Percentiles rank a stretch among this genome's conserved stretches.
These are phyloP conservation scores for Poecilus cupreus DNA, from an alignment of 2,888 invertebrate species.

Conservation along the genomic window DNA sequence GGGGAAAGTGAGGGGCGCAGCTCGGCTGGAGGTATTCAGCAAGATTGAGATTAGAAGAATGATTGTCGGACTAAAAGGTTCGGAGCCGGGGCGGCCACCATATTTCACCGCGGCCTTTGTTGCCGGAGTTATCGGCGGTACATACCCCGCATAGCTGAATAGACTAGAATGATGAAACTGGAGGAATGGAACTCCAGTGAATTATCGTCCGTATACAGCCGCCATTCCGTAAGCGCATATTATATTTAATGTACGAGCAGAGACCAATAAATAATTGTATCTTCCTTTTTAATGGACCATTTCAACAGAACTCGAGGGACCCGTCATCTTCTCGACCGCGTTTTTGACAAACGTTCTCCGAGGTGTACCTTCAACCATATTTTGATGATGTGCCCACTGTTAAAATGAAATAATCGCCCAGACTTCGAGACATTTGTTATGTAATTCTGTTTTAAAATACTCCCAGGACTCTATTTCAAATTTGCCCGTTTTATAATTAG, in stretches of 20 bases:
- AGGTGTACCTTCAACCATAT: neutral
- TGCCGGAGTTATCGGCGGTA: slow-evolving; percentile 55
- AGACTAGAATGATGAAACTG: slow-evolving; percentile 55
- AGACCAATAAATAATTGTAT: slow-evolving; percentile 58
- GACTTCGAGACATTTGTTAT: neutral
- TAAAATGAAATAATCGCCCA: neutral
- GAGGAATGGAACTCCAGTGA: slow-evolving; percentile 52
- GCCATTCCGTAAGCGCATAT: slow-evolving; percentile 39
- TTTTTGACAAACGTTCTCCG: slow-evolving; percentile 49
- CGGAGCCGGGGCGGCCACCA: slow-evolving; percentile 24
- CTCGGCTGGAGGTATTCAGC: slow-evolving; percentile 43
- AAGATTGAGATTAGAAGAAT: slow-evolving; percentile 59
- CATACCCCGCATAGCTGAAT: slow-evolving; percentile 57
- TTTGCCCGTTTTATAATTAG: slow-evolving; percentile 16
- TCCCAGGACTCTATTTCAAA: slow-evolving; percentile 21
- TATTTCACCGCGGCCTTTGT: slow-evolving; percentile 54
- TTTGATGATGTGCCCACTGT: slow-evolving; percentile 2
- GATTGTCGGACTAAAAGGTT: slow-evolving; percentile 60
- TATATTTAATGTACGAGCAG: slow-evolving; percentile 57
- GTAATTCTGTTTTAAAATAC: slow-evolving; percentile 22
- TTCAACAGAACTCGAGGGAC: slow-evolving; percentile 47
- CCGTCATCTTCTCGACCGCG: slow-evolving; percentile 41
- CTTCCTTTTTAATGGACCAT: slow-evolving; percentile 55
- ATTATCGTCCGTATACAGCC: slow-evolving; percentile 41
- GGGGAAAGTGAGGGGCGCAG: slow-evolving; percentile 24